Percentiles rank a stretch among this genome's conserved stretches.
Conservation (phyloP, 2,113 vertebrate species). For the Athene noctua region DNA sequence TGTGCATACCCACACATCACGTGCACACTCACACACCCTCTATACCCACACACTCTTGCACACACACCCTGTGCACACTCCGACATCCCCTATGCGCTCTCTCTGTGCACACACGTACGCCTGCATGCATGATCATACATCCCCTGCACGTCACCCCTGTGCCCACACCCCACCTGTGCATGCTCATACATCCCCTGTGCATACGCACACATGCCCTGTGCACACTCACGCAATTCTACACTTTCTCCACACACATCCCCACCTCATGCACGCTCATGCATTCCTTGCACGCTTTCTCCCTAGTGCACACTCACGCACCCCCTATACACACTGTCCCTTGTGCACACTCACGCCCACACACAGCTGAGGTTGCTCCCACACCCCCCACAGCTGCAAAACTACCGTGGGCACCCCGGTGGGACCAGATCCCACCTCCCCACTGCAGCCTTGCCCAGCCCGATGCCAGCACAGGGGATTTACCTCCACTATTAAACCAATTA, state of each 20-base stretch:
- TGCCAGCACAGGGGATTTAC: not conserved
- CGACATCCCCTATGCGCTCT: too few species aligned
- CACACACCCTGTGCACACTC: too few species aligned
- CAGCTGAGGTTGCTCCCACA: not conserved
- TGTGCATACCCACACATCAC: not conserved
- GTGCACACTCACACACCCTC: not conserved
- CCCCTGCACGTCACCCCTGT: not conserved
- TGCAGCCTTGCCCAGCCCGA: fast-evolving
- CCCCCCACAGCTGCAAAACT: fast-evolving
- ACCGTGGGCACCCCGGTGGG: not conserved
- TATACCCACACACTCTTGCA: not conserved
- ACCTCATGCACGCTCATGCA: not conserved
- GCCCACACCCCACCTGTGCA: not conserved
- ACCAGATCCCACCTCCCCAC: fast-evolving
- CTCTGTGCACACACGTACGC: not conserved
- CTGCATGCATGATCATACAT: not conserved
- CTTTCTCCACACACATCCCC: too few species aligned
- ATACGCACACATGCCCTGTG: too few species aligned
- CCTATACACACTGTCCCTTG: not conserved
- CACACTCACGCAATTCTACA: not conserved
- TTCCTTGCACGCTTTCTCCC: too few species aligned
- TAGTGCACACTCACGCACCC: fast-evolving
- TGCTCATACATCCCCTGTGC: too few species aligned
- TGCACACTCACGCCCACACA: too few species aligned
- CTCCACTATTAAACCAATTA: not conserved